Evolutionary conservation across 2,113 vertebrate species (phyloP), one percentile per base, ranked within the genome.

Genomic region (Sapajus apella): DNA sequence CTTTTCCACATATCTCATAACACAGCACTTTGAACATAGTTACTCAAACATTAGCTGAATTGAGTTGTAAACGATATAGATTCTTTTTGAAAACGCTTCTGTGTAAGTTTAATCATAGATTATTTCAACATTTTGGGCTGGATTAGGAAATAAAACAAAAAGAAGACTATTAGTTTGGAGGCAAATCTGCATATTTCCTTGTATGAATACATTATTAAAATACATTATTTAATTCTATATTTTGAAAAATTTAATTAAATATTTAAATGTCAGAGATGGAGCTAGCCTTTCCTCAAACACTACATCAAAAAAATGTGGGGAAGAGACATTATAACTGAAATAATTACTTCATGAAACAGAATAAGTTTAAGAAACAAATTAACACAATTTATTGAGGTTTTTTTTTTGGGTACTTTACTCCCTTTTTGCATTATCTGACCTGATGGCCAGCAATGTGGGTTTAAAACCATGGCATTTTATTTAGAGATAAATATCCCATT

Each of bases 171-270:
- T 55, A 4, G 30, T 66, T 35, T 68, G 32, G 32, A 25, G 20
- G 1, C 4, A 32, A 7, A 43, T 81, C 20, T 61, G 52, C 55
- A 52, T 95, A 64, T 45, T 75, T 30, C 45, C 20, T 43, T 25
- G 30, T 64, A 20, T n/a, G 47, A 45, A 70, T 43, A 8, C 18
- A 64, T n/a, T 58, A 75, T 75, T 55, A 82, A 87, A 82, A 87
- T 43, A 52, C 30, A 50, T 87, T 27, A 80, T 40, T 87, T 75
- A 87, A 82, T 75, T 64, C 37, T 25, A 50, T 37, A 58, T 68
- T 87, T 84, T 83, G 32, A 96, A 95, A 70, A 21, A 87, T 72
- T 77, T 13, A 16, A 12, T 30, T 21, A 96, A 95, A 70, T 21
- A 91, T 72, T 83, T 13, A 16, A 12, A 30, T 21, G 21, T 30